These are phyloP conservation scores for Sceloporus tristichus DNA, from an alignment of 2,113 vertebrate species.

Conservation along the genomic window DNA sequence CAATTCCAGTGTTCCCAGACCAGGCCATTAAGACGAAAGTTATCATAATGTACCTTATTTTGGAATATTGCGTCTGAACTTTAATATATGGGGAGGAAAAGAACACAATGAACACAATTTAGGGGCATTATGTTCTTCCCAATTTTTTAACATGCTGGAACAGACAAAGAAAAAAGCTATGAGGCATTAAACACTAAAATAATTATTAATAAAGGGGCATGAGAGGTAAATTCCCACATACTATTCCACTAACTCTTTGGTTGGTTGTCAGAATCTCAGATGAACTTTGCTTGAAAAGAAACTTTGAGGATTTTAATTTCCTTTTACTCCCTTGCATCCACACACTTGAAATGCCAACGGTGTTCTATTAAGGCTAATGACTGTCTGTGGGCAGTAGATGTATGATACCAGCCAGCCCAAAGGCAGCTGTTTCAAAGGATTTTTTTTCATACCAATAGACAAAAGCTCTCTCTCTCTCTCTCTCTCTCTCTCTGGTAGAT, in stretches of 20 bases:
- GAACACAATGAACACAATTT: background rate
- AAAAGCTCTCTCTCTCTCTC: background rate
- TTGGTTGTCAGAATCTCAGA: background rate
- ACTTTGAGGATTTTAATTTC: conserved; percentile 25
- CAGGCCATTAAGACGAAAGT: background rate
- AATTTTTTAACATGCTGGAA: conserved; percentile 5
- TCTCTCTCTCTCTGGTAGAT: background rate
- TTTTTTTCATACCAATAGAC: background rate
- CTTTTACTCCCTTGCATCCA: background rate
- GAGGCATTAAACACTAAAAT: background rate
- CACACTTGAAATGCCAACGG: background rate
- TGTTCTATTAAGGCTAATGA: background rate
- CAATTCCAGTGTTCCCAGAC: background rate
- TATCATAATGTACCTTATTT: background rate
- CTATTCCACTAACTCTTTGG: background rate
- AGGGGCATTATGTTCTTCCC: background rate
- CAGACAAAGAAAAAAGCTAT: background rate
- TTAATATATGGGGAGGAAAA: background rate
- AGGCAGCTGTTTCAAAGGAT: background rate
- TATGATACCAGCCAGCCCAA: background rate
- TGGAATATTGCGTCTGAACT: background rate
- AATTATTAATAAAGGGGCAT: conserved; percentile 15
- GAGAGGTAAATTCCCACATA: background rate
- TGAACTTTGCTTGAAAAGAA: conserved; percentile 26
- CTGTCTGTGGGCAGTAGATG: background rate